A percentile compares a stretch with the other conserved stretches of the same genome.
phyloP scores from a whole-genome alignment of 1,140 invertebrate species.

The Nasonia longicornis region DNA sequence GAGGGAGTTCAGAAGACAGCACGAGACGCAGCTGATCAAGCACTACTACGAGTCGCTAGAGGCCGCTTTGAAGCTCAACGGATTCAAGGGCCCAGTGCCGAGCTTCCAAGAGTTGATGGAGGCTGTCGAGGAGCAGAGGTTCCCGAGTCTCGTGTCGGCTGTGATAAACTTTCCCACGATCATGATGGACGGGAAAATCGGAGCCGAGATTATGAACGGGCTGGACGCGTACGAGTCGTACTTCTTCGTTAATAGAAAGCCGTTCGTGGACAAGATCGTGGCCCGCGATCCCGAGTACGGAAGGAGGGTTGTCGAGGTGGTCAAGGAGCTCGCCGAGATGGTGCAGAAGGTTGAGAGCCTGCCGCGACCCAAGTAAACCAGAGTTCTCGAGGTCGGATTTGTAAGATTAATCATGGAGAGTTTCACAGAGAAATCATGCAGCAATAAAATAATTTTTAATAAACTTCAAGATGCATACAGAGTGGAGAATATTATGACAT shows the following conservation, averaged over 20 bases:
- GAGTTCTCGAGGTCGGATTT: too few relatives aligned
- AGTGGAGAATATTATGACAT: too few relatives aligned
- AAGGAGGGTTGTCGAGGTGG: conserved; percentile 22
- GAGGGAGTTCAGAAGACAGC: conserved; percentile 53
- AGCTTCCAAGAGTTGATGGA: conserved; percentile 56
- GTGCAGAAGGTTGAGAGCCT: conserved; percentile 53
- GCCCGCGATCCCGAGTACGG: conserved; percentile 46
- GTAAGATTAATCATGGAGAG: too few relatives aligned
- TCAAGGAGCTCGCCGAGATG: conserved; percentile 42
- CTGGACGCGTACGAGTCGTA: conserved; percentile 50
- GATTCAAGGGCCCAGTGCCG: conserved; percentile 46
- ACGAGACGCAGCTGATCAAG: conserved; percentile 56
- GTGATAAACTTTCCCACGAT: conserved; percentile 57
- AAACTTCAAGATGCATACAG: too few relatives aligned
- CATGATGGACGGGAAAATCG: conserved; percentile 54
- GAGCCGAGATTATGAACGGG: conserved; percentile 49
- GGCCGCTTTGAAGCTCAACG: conserved; percentile 39
- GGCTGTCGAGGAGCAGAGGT: conserved; percentile 58
- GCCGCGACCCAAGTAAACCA: conserved; percentile 19
- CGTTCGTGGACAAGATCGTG: conserved; percentile 50
- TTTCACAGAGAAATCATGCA: too few relatives aligned
- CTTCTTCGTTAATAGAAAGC: conserved; percentile 51
- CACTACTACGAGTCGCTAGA: conserved; percentile 60
- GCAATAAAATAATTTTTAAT: too few relatives aligned
- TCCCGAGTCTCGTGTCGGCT: conserved; percentile 56